phyloP scores from a whole-genome alignment of 2,797 vertebrate genomes.

The Myioborus melanocephalus region DNA sequence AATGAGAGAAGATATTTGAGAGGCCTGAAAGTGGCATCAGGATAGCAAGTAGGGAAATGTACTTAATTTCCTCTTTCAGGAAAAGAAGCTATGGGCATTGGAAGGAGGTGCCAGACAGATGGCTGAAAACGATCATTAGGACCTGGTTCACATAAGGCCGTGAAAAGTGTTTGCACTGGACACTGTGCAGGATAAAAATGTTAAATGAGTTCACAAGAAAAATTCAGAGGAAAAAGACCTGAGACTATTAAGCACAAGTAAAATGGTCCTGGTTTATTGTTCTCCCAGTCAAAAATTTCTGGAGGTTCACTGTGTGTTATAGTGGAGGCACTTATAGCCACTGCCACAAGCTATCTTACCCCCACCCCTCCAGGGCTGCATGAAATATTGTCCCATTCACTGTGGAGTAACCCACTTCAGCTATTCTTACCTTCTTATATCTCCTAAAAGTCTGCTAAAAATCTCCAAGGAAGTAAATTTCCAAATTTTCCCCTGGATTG shows the following conservation, averaged over 20 bases:
- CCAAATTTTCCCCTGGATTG: not conserved
- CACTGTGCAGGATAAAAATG: not conserved
- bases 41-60: not conserved
- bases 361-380: not conserved
- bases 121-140: not conserved
- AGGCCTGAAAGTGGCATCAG: not conserved
- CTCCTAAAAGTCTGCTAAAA: not conserved
- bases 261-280: not conserved
- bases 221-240: not conserved
- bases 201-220: not conserved
- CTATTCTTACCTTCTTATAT: not conserved
- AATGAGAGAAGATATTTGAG: not conserved
- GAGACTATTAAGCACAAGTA: not conserved
- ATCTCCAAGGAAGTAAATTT: not conserved
- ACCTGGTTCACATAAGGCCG: not conserved
- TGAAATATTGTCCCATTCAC: not conserved
- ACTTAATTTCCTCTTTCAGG: not conserved
- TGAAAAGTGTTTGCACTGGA: not conserved
- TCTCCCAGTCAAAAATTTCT: not conserved
- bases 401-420: not conserved
- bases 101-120: not conserved
- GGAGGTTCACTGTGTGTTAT: not conserved
- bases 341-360: not conserved
- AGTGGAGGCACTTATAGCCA: not conserved
- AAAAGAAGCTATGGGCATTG: not conserved